A percentile compares a stretch with the other conserved stretches of the same genome.
Conservation (phyloP, 2,113 vertebrate species). For the Glaucidium brasilianum region DNA sequence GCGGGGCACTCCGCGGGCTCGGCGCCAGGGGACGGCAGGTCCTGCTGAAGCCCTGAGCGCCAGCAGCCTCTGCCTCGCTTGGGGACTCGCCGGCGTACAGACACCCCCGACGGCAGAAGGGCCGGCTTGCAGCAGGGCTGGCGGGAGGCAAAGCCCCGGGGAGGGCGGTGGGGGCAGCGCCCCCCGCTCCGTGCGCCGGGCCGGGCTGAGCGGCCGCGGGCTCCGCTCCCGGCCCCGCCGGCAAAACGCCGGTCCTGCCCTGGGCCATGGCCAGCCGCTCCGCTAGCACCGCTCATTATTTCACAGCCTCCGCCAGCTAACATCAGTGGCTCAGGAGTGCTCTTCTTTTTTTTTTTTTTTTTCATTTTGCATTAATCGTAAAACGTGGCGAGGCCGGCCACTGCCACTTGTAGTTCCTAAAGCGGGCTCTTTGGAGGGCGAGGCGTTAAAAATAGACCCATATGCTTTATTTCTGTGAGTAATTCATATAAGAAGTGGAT, state of each 20-base stretch:
- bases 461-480: not conserved
- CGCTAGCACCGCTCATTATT: not conserved
- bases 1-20: not conserved
- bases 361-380: not conserved
- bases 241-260: not conserved
- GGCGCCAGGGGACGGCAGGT: not conserved
- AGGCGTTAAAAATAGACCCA: not conserved
- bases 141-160: not conserved
- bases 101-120: not conserved
- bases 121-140: not conserved
- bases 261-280: too few relatives aligned
- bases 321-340: too few relatives aligned
- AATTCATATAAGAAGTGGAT: not conserved
- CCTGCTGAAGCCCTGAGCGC: not conserved
- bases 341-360: too few relatives aligned
- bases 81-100: fast-evolving
- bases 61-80: not conserved
- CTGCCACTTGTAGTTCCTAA: not conserved
- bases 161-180: not conserved
- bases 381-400: not conserved
- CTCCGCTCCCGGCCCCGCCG: too few relatives aligned
- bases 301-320: not conserved
- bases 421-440: not conserved
- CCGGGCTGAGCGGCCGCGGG: not conserved
- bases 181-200: not conserved